Conservation (phyloP, 2,113 vertebrate species). For the Aix galericulata region DNA sequence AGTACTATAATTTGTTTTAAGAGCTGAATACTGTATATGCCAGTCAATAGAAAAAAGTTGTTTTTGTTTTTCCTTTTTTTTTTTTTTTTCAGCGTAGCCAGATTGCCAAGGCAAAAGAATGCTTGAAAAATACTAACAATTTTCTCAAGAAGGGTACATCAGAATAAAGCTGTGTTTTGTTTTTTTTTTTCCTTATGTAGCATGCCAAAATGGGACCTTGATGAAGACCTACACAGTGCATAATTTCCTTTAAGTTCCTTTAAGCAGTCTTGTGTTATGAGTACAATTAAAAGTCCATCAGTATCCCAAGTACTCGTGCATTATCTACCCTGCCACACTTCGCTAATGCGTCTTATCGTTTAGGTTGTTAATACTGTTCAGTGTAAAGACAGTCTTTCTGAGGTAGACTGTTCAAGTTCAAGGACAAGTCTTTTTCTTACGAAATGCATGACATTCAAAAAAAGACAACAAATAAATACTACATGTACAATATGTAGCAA, state of each 20-base stretch:
- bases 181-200: constrained; percentile 45
- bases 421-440: constrained; percentile 88
- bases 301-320: constrained; percentile 84
- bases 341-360: constrained; percentile 83
- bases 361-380: constrained; percentile 90
- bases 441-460: constrained; percentile 98
- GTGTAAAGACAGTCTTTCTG: constrained; percentile 97
- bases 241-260: constrained; percentile 83
- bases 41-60: constrained; percentile 64
- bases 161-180: constrained; percentile 74
- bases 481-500: constrained; percentile 99
- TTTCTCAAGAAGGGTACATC: constrained; percentile 66
- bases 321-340: constrained; percentile 85
- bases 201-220: constrained; percentile 79
- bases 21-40: constrained; percentile 71
- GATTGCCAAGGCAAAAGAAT: constrained; percentile 74
- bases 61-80: neutral
- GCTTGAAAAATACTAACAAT: constrained; percentile 64
- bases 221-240: constrained; percentile 87
- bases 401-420: constrained; percentile 97
- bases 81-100: constrained; percentile 57
- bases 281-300: constrained; percentile 85
- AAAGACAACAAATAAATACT: constrained; percentile 97
- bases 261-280: constrained; percentile 82
- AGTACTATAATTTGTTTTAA: constrained; percentile 75